phyloP scores from a whole-genome alignment of 2,113 vertebrate genomes.

The Chamaea fasciata region DNA sequence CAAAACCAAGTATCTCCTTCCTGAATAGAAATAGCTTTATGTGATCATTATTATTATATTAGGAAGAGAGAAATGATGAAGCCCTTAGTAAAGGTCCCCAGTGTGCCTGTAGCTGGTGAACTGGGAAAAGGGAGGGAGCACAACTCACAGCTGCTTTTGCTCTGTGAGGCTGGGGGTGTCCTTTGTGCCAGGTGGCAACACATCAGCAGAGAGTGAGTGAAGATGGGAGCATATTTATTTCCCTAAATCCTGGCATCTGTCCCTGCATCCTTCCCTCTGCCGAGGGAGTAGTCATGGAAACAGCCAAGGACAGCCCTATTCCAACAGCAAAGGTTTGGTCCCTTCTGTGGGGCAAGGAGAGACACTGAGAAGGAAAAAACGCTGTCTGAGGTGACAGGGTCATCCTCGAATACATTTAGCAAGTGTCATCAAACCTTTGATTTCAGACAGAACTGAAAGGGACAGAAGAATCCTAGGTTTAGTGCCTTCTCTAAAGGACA shows the following conservation, averaged over 20 bases:
- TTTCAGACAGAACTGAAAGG: not conserved
- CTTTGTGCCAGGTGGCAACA: not conserved
- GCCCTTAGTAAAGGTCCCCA: not conserved
- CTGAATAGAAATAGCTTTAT: not conserved
- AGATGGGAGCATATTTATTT: slow-evolving; percentile 37
- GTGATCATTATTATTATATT: not conserved
- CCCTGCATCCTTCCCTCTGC: not conserved
- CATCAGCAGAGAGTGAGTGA: not conserved
- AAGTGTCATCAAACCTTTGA: slow-evolving; percentile 28
- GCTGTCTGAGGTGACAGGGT: not conserved
- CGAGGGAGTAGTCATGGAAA: slow-evolving; percentile 54
- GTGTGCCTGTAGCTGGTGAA: not conserved
- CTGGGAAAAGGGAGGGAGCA: not conserved
- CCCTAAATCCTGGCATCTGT: slow-evolving; percentile 5
- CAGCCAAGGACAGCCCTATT: slow-evolving; percentile 35
- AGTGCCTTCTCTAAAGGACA: slow-evolving; percentile 22
- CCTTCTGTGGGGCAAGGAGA: not conserved
- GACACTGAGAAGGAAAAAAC: not conserved
- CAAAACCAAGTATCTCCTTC: not conserved
- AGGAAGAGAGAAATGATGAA: not conserved
- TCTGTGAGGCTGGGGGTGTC: not conserved
- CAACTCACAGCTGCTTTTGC: not conserved
- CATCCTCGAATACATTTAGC: not conserved
- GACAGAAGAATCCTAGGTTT: not conserved
- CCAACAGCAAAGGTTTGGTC: not conserved